Evolutionary conservation across 1,140 invertebrate genomes (phyloP), one percentile per base, ranked within the genome.

Genomic region (Harlomillsia oculata): DNA sequence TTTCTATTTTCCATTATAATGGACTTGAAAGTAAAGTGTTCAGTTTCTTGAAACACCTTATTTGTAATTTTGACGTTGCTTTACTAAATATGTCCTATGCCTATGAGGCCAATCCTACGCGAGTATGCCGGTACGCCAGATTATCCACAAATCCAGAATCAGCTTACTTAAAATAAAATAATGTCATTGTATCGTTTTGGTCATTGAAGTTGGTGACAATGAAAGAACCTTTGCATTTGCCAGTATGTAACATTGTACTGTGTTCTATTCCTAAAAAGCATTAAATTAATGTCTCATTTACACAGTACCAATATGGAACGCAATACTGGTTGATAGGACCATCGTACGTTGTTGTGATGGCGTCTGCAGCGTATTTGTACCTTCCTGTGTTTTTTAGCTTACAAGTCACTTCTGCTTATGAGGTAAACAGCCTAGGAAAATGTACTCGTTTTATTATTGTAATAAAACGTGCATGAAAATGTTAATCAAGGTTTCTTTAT

Each of bases 361-460:
- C 71, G 0, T 25, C 70, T 0, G 69, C 77, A 2, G 70, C 73
- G 5, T 73, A 75, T 60, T 62, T 79, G 14, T 79, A 77, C 64
- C 67, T 80, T 25, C 78, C 78, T 4, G 68, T 80, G n/a, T 79
- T 77, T 67, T 76, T 73, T 57, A 66, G 72, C 34, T 69, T 79
- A 0, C 65, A 72, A 46, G 66, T 77, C 28, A 77, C 74, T 21
- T 64, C 62, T 18, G 56, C 62, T 14, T 64, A 64, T 37, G 62
- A 64, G 56, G 62, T 64, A 52, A 57, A 4, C 1, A 14, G 18
- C 2, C 21, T 2, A 32, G 25, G n/a, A n/a, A 9, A 20, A 18
- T 41, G 3, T 53, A 8, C 23, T n/a, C n/a, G n/a, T n/a, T n/a
- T n/a, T n/a, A n/a, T n/a, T n/a, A n/a, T n/a, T n/a, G n/a, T n/a